Evolutionary conservation across 2,113 vertebrate genomes (phyloP), one percentile per base, ranked within the genome.

Genomic region (Limnothrissa miodon): DNA sequence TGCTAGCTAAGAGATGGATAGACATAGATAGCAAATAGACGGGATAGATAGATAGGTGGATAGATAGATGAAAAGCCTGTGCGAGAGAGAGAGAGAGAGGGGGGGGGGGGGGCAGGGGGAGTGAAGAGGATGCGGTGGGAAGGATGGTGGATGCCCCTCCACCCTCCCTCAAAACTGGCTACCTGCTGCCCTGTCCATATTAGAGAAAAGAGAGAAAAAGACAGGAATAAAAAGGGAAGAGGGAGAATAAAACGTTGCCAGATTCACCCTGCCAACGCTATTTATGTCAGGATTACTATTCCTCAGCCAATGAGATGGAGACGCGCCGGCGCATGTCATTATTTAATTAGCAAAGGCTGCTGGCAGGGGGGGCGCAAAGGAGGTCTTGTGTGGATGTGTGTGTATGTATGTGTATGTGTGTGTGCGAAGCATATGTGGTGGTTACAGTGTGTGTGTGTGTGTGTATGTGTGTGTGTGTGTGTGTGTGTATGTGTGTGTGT

Each of bases 231-330:
- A 74, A 74, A 6, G 33, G 33, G 79, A 84, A 46, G 36, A 79
- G 45, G 78, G 79, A 82, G 82, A 59, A 83, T 74, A 93, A 93
- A 93, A 96, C 96, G 94, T 94, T 94, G 94, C 94, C 93, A 94
- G 94, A 95, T 95, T 91, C 89, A 87, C 87, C 94, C 95, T 94
- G 95, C 94, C 96, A 97, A 97, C 97, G 96, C 97, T 97, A 98
- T 99, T 98, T 98, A 96, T 98, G 95, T 95, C 96, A 97, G 96
- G 97, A 99, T 98, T 98, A 98, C 97, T 95, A 94, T 96, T 93
- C 95, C 96, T 93, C 95, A 96, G 96, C 95, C 93, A 97, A 97
- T 96, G 95, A 97, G 96, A 96, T 93, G 90, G 94, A 94, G 96
- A 96, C 95, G 93, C 95, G 95, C 92, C 96, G 94, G 95, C 95